phyloP scores from a whole-genome alignment of 1,140 invertebrate species.

The Geopemphigus sp. region DNA sequence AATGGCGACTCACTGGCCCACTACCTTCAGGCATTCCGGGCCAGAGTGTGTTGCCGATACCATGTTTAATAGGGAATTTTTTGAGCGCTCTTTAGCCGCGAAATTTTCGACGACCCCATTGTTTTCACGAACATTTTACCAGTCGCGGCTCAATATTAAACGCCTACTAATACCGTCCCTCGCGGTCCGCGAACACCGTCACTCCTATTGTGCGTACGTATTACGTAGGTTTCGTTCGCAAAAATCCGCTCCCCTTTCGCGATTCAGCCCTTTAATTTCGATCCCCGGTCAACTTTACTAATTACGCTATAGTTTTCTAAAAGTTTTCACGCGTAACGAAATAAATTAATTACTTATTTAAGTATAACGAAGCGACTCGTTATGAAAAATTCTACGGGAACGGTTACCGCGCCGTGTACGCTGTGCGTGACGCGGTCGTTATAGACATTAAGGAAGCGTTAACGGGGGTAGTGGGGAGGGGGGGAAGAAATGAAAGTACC shows the following conservation, averaged over 20 bases:
- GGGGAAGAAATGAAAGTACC: not conserved
- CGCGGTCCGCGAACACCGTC: too few relatives aligned
- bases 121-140: too few relatives aligned
- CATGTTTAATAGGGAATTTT: too few relatives aligned
- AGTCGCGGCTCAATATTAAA: too few relatives aligned
- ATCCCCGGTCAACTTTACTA: not conserved
- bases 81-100: too few relatives aligned
- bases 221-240: not conserved
- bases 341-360: constrained; percentile 2
- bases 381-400: not conserved
- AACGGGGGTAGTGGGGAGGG: not conserved
- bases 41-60: too few relatives aligned
- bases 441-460: constrained; percentile 2
- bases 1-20: too few relatives aligned
- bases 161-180: too few relatives aligned
- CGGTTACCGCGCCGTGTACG: too few relatives aligned
- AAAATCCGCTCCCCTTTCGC: not conserved
- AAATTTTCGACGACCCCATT: too few relatives aligned
- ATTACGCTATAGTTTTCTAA: constrained; percentile 11
- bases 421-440: not conserved
- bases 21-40: too few relatives aligned
- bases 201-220: too few relatives aligned
- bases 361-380: not conserved
- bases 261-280: not conserved
- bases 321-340: not conserved